Base-by-base conservation (phyloP, 53 echinoderm and acorn worm genomes). In the Temnopleurus reevesii region DNA sequence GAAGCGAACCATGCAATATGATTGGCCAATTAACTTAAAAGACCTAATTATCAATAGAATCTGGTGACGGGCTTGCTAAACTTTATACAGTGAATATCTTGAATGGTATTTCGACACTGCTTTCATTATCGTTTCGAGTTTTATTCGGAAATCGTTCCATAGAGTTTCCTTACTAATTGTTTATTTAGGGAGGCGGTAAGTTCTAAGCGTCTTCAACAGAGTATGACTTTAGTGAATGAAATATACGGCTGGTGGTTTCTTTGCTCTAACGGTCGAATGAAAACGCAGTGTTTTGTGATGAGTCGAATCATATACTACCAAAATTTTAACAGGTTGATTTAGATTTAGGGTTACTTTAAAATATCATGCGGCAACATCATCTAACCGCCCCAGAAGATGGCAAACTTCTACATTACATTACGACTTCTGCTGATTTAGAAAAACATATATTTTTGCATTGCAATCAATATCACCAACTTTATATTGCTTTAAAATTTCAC, bases 1-100 rank as follows among this genome's bases (percentile, higher is more conserved):
- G 88, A 66, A 87, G 71, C 88, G 65, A 87, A 45, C 88, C 88
- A 53, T 87, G 88, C 88, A 38, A 87, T 87, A 66, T 87, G 88
- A 87, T 87, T 87, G 88, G 88, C 88, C 88, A 87, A 87, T 87
- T 87, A 87, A 87, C 88, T 87, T 87, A 87, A 87, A 87, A 87
- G 88, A 65, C 51, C 88, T 87, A 87, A 87, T 87, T 87, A 87
- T 87, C 88, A 66, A 87, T 21, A 87, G 88, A 87, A 87, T 87
- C 71, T 66, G 46, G 71, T 53, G 29, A 51, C 21, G 45, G 60
- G 59, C 44, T 34, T 46, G 71, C 88, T 49, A 87, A 87, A 87
- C 65, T 87, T 87, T 87, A 66, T 18, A 27, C 46, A 53, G 51
- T 53, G 54, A 66, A 46, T 87, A 4, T 53, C 19, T 35, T 66